Percentiles rank a stretch among this genome's conserved stretches.
These are phyloP conservation scores for Pseudomyrmex flavicornis DNA, from an alignment of 1,140 invertebrate genomes.

Conservation along the genomic window DNA sequence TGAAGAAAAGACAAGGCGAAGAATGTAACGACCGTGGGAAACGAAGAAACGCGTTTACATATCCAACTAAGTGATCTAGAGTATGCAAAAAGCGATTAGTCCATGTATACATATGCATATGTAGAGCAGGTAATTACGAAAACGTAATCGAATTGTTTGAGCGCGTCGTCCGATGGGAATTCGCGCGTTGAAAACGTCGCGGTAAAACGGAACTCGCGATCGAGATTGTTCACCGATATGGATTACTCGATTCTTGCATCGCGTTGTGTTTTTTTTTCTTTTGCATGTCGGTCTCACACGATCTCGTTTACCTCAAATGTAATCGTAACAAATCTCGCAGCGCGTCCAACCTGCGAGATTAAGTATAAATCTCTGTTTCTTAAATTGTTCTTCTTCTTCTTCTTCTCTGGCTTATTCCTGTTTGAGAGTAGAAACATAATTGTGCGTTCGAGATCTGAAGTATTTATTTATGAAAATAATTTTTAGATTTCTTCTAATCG, in stretches of 20 bases:
- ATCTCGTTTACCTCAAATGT: constrained; percentile 49
- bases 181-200: neutral
- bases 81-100: constrained; percentile 41
- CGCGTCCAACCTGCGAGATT: constrained; percentile 1
- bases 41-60: constrained; percentile 60
- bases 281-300: constrained; percentile 52
- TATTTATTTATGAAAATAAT: neutral
- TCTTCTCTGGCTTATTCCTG: neutral
- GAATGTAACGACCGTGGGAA: constrained; percentile 41
- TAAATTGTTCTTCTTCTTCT: neutral
- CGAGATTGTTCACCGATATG: constrained; percentile 57
- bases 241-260: constrained; percentile 64
- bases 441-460: neutral
- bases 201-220: constrained; percentile 53
- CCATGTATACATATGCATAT: constrained; percentile 12
- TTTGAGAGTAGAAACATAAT: neutral
- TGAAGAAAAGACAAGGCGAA: neutral
- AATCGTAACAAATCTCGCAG: constrained; percentile 30
- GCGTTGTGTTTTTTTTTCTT: constrained; percentile 4
- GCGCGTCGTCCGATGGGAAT: neutral
- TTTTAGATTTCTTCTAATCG: neutral
- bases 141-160: constrained; percentile 54
- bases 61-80: constrained; percentile 51
- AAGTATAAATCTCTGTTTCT: constrained; percentile 2
- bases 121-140: constrained; percentile 16